Conservation (phyloP, 2,113 vertebrate species). For the Chunga burmeisteri region DNA sequence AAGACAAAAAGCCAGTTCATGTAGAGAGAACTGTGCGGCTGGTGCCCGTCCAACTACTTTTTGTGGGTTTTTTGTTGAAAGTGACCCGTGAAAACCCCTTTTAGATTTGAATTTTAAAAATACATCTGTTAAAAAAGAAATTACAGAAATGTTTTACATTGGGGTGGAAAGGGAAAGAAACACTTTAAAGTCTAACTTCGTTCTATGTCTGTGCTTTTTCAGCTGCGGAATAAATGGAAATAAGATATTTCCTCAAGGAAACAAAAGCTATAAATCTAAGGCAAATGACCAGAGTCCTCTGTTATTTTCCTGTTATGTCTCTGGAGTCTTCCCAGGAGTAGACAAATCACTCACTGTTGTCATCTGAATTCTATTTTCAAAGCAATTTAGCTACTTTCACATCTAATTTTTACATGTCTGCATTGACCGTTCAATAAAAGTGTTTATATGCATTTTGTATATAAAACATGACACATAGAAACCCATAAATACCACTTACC, state of each 20-base stretch:
- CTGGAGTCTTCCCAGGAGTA: neutral
- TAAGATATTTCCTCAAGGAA: constrained; percentile 55
- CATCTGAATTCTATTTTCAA: constrained; percentile 15
- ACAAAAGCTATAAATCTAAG: constrained; percentile 60
- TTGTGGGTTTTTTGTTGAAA: constrained; percentile 27
- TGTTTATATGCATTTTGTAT: neutral
- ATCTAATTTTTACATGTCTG: neutral
- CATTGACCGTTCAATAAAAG: neutral
- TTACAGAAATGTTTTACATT: neutral
- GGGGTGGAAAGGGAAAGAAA: constrained; percentile 22
- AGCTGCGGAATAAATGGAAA: constrained; percentile 60
- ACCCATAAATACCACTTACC: constrained; percentile 35
- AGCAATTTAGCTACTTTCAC: neutral
- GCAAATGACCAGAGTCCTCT: constrained; percentile 10
- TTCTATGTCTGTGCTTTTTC: constrained; percentile 53
- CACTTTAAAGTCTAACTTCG: neutral
- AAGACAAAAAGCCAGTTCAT: constrained; percentile 62
- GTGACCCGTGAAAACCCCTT: constrained; percentile 5
- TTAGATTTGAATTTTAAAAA: constrained; percentile 59
- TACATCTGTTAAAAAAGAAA: constrained; percentile 29
- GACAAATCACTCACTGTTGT: neutral
- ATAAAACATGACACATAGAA: neutral
- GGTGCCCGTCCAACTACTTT: constrained; percentile 38
- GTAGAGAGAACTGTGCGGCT: constrained; percentile 24
- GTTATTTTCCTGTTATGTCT: constrained; percentile 36